phyloP scores from a whole-genome alignment of 2,888 invertebrate species.

The Tyria jacobaeae region DNA sequence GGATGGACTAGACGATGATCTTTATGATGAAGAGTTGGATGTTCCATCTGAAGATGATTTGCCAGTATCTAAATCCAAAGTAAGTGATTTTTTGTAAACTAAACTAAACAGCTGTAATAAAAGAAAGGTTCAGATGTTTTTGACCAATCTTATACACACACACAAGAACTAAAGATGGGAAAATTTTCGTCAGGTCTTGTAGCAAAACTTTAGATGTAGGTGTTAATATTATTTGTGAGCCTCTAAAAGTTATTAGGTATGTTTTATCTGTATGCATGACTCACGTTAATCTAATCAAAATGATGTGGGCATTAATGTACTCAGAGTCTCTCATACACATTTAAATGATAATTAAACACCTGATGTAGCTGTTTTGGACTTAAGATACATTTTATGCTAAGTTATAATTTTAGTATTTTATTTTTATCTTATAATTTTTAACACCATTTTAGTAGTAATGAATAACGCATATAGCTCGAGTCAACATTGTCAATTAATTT shows the following conservation, averaged over 20 bases:
- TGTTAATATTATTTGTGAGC: constrained; percentile 21
- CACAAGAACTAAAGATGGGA: too few species aligned
- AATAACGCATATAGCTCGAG: background rate
- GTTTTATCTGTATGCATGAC: background rate
- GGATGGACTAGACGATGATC: constrained; percentile 77
- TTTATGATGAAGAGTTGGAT: constrained; percentile 85
- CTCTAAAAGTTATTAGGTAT: background rate
- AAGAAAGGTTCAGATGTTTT: background rate
- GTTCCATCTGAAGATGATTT: constrained; percentile 79
- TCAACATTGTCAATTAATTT: too few species aligned
- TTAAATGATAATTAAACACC: constrained; percentile 3
- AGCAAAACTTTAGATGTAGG: background rate
- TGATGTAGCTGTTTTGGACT: background rate
- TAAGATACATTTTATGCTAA: background rate
- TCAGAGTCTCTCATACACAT: background rate
- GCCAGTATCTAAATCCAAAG: constrained; percentile 85
- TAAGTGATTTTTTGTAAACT: constrained; percentile 43
- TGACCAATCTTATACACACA: too few species aligned
- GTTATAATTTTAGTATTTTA: background rate
- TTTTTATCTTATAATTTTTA: background rate
- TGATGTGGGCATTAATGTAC: background rate
- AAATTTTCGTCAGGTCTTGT: too few species aligned
- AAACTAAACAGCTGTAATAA: background rate
- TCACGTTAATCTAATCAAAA: background rate
- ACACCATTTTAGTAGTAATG: background rate